Evolutionary conservation across 2,888 invertebrate species (phyloP).

Genomic region (Drosophila sordidapex): DNA sequence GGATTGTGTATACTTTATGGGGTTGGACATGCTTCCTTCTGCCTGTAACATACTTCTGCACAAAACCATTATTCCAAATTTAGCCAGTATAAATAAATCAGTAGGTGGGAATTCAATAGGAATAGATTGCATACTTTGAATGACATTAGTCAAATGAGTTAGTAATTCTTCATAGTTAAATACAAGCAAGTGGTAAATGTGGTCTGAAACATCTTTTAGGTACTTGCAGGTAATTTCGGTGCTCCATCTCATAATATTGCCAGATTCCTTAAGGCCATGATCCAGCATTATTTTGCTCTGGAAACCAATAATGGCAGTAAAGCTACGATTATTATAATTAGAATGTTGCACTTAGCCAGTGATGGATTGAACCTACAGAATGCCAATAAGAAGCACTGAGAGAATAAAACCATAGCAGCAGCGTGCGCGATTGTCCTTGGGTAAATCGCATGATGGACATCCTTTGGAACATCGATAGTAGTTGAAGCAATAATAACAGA

Average conservation of each 20-base stretch:
- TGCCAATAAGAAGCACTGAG: conserved; percentile 90
- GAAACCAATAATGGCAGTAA: conserved; percentile 96
- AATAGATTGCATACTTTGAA: conserved; percentile 86
- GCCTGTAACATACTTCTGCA: background rate
- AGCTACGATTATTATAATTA: conserved; percentile 86
- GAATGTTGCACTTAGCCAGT: background rate
- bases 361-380: conserved; percentile 38
- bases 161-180: conserved; percentile 91
- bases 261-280: conserved; percentile 88
- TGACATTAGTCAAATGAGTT: conserved; percentile 87
- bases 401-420: conserved; percentile 91
- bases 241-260: conserved; percentile 87
- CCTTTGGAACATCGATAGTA: conserved; percentile 92
- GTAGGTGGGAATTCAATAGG: background rate
- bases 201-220: conserved; percentile 89
- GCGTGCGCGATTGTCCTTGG: conserved; percentile 92
- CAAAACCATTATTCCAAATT: background rate
- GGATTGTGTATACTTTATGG: background rate
- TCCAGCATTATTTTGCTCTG: conserved; percentile 95
- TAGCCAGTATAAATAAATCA: background rate
- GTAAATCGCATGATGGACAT: conserved; percentile 93
- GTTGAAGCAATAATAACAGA: conserved; percentile 88
- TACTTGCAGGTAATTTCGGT: conserved; percentile 89
- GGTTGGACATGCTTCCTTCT: background rate
- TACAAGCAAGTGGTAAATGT: conserved; percentile 90